Evolutionary conservation across 2,113 vertebrate genomes (phyloP).

Genomic region (Elachura formosa): DNA sequence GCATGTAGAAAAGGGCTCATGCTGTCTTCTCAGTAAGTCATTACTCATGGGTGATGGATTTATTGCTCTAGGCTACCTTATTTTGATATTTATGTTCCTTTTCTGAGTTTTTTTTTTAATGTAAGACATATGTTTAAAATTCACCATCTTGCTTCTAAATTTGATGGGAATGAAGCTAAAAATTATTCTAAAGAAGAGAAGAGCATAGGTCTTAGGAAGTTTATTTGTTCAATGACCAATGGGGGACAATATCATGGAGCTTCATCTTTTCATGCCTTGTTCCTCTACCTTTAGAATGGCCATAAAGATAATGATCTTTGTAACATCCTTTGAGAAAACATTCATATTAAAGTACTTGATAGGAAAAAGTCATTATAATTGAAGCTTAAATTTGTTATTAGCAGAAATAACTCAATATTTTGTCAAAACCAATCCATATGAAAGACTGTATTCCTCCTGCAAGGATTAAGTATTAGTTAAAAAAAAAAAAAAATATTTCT

Average conservation of each 20-base stretch:
- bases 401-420: neutral
- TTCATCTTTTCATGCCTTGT: neutral
- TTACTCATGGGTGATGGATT: neutral
- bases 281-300: neutral
- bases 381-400: neutral
- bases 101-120: neutral
- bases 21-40: neutral
- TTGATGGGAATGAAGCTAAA: neutral
- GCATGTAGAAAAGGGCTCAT: neutral
- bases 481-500: neutral
- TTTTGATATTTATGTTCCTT: neutral
- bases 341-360: neutral
- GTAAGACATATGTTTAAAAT: neutral
- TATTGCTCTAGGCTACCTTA: neutral
- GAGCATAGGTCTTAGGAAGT: fast-evolving
- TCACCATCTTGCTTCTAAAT: neutral
- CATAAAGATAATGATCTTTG: neutral
- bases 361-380: neutral
- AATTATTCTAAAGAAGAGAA: neutral
- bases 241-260: neutral
- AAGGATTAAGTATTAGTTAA: neutral
- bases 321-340: neutral
- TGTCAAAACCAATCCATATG: fast-evolving
- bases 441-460: neutral
- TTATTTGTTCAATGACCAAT: neutral